A percentile compares a stretch with the other conserved stretches of the same genome.
These are phyloP conservation scores for Saccostrea cuccullata DNA, from an alignment of 1,140 invertebrate genomes.

Conservation along the genomic window DNA sequence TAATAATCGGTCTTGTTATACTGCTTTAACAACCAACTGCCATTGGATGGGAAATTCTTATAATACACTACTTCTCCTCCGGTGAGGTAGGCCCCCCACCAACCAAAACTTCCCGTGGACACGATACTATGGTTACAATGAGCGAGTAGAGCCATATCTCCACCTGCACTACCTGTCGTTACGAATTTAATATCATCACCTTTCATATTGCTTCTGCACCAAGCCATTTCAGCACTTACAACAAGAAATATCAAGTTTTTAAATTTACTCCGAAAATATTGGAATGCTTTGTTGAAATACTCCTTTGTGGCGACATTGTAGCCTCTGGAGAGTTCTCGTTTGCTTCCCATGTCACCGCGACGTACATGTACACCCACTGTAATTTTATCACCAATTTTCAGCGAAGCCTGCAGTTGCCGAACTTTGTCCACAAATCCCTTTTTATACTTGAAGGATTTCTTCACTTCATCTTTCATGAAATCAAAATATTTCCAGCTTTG, in stretches of 20 bases:
- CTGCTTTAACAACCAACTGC: slow-evolving; percentile 50
- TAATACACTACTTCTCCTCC: slow-evolving; percentile 71
- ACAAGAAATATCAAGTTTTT: slow-evolving; percentile 59
- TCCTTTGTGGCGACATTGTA: slow-evolving; percentile 52
- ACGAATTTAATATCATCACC: slow-evolving; percentile 52
- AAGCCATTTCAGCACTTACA: slow-evolving; percentile 61
- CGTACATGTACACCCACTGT: slow-evolving; percentile 60
- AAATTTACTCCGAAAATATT: slow-evolving; percentile 50
- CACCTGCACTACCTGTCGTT: slow-evolving; percentile 49
- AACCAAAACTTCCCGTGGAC: slow-evolving; percentile 70
- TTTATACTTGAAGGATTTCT: slow-evolving; percentile 63
- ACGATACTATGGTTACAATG: slow-evolving; percentile 72
- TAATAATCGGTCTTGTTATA: slow-evolving; percentile 63
- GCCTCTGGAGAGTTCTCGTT: slow-evolving; percentile 39
- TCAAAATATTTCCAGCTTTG: slow-evolving; percentile 73
- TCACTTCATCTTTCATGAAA: slow-evolving; percentile 52
- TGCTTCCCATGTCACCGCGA: slow-evolving; percentile 57
- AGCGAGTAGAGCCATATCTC: slow-evolving; percentile 71
- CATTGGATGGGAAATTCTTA: slow-evolving; percentile 55
- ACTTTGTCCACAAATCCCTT: slow-evolving; percentile 41
- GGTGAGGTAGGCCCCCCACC: slow-evolving; percentile 73
- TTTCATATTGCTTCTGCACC: slow-evolving; percentile 52
- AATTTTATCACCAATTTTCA: slow-evolving; percentile 5
- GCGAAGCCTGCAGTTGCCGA: slow-evolving; percentile 14
- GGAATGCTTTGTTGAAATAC: slow-evolving; percentile 50